These are phyloP conservation scores for Megalurothrips usitatus DNA, from an alignment of 2,888 invertebrate species.

Conservation along the genomic window DNA sequence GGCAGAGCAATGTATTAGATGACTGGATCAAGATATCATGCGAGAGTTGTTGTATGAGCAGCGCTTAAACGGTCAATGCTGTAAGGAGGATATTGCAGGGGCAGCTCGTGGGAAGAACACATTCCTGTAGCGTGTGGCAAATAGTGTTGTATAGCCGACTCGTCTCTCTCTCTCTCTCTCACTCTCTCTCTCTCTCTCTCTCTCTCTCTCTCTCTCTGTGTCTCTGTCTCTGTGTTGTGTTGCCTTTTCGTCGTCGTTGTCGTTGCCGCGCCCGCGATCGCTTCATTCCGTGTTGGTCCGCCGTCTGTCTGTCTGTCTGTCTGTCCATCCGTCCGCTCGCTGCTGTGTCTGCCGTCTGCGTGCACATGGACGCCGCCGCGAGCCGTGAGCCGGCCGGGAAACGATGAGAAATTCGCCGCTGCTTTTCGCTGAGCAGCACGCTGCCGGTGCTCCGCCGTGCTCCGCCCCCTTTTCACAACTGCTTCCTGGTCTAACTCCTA, in stretches of 20 bases:
- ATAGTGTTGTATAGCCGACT: background rate
- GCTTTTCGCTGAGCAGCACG: no score
- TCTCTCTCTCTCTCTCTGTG: no score
- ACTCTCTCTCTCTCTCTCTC: no score
- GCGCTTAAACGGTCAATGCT: slow-evolving; percentile 1
- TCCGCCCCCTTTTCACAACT: no score
- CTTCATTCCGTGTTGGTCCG: background rate
- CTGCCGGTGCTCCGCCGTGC: no score
- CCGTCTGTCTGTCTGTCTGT: no score
- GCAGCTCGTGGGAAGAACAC: slow-evolving; percentile 21
- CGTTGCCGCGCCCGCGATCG: background rate
- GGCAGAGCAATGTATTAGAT: background rate
- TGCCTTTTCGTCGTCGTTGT: background rate
- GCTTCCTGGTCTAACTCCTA: no score
- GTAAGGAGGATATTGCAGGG: slow-evolving; percentile 7
- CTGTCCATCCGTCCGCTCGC: no score
- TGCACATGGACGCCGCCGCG: no score
- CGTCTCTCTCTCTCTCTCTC: background rate
- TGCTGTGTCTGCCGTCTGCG: no score
- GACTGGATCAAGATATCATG: slow-evolving; percentile 18
- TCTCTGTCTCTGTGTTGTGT: background rate
- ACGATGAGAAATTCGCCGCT: no score
- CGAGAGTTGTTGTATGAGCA: slow-evolving; percentile 14
- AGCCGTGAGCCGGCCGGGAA: no score
- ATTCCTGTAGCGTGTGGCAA: slow-evolving; percentile 12